A percentile compares a stretch with the other conserved stretches of the same genome.
phyloP scores from a whole-genome alignment of 2,888 invertebrate genomes.

The Diploptera punctata region DNA sequence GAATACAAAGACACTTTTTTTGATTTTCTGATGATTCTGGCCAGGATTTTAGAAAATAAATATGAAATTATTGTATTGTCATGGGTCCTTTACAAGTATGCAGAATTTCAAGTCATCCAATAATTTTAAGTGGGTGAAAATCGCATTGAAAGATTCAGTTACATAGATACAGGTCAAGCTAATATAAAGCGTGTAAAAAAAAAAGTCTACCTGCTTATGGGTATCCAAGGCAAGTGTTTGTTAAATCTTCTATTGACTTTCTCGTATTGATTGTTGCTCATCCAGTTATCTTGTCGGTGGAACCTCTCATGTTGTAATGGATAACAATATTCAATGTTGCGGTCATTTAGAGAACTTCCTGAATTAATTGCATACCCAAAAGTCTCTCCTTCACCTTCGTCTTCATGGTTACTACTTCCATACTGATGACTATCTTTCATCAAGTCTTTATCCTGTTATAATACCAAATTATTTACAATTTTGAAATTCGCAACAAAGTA shows the following conservation, averaged over 20 bases:
- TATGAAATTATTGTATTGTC: too few species aligned
- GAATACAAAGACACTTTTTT: too few species aligned
- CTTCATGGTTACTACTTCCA: constrained; percentile 4
- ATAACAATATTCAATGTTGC: constrained; percentile 24
- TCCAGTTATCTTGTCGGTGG: constrained; percentile 5
- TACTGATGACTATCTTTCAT: background rate
- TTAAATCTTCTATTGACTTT: background rate
- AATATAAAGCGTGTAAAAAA: too few species aligned
- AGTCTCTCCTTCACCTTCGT: constrained; percentile 70
- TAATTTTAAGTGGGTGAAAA: too few species aligned
- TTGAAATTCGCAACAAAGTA: too few species aligned
- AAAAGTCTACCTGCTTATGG: constrained; percentile 10
- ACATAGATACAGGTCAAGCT: too few species aligned
- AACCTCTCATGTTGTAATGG: constrained; percentile 6
- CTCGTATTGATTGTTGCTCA: background rate
- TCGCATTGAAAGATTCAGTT: too few species aligned
- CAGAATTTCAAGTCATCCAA: too few species aligned
- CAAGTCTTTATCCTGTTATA: background rate
- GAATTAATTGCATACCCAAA: constrained; percentile 87
- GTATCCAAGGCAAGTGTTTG: background rate
- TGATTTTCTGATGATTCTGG: too few species aligned
- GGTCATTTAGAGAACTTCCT: constrained; percentile 39
- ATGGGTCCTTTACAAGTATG: too few species aligned
- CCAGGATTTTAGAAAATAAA: too few species aligned
- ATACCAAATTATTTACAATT: too few species aligned